Conservation (phyloP, 1,140 invertebrate species). For the Adoxophyes honmai region DNA sequence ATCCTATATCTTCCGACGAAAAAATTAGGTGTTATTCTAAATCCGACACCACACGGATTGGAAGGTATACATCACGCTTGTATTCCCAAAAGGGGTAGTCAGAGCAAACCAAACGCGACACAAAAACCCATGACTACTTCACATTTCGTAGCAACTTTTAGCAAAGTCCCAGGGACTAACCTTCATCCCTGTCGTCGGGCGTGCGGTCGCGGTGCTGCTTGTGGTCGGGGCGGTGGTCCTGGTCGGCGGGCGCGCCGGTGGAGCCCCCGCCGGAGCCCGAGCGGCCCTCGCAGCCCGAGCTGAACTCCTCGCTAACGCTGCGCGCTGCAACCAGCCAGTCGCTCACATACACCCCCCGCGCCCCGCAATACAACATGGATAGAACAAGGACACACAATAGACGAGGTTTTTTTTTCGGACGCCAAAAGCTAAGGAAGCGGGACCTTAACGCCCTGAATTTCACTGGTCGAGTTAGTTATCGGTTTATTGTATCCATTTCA, state of each 20-base stretch:
- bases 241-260: slow-evolving; percentile 64
- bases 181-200: slow-evolving; percentile 93
- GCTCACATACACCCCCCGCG: slow-evolving; percentile 50
- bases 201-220: slow-evolving; percentile 82
- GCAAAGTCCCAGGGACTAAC: too few relatives aligned
- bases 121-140: too few relatives aligned
- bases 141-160: too few relatives aligned
- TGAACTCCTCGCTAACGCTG: slow-evolving; percentile 73
- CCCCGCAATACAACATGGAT: slow-evolving; percentile 24
- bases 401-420: neutral
- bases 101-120: too few relatives aligned
- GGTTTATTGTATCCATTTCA: slow-evolving; percentile 11
- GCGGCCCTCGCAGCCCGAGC: slow-evolving; percentile 71
- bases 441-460: too few relatives aligned
- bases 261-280: slow-evolving; percentile 68
- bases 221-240: slow-evolving; percentile 69
- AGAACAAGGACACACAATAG: neutral
- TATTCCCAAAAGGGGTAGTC: too few relatives aligned
- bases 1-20: too few relatives aligned
- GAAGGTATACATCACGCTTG: too few relatives aligned
- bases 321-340: slow-evolving; percentile 63
- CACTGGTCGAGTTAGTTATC: too few relatives aligned
- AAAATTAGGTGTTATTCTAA: too few relatives aligned
- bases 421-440: neutral
- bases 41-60: too few relatives aligned